Conservation (phyloP, 2,113 vertebrate species). For the Hemiscyllium ocellatum region DNA sequence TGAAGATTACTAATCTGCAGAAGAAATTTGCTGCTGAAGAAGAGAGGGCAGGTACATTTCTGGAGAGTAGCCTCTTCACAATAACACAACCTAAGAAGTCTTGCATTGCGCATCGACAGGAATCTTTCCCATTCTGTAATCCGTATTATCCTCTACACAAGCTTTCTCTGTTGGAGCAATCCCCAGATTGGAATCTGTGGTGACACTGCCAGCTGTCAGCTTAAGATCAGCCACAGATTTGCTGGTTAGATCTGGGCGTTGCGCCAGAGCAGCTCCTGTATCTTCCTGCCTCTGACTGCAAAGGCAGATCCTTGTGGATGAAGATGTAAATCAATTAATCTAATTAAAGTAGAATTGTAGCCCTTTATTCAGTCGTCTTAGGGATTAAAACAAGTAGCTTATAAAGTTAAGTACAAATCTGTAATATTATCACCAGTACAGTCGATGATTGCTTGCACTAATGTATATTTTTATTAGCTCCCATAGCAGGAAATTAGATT, state of each 20-base stretch:
- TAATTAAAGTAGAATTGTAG: constrained; percentile 20
- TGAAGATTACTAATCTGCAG: neutral
- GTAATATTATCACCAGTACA: neutral
- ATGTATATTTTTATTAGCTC: constrained; percentile 8
- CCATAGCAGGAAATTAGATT: neutral
- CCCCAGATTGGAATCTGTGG: neutral
- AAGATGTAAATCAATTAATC: constrained; percentile 21
- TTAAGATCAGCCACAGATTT: constrained; percentile 9
- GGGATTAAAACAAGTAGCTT: constrained; percentile 7
- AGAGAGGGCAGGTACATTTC: neutral
- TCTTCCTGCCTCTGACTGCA: constrained; percentile 15
- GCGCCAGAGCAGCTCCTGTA: neutral
- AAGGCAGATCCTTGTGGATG: constrained; percentile 9
- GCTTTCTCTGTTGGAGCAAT: neutral
- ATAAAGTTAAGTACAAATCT: constrained; percentile 6
- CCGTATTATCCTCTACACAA: neutral
- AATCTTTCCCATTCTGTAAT: neutral
- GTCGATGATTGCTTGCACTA: neutral
- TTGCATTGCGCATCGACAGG: neutral
- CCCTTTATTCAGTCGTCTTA: neutral
- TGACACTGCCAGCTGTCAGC: neutral
- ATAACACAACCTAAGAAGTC: neutral
- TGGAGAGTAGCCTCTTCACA: neutral
- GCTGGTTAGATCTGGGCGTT: neutral
- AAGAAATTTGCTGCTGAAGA: neutral